Percentiles rank a stretch among this genome's conserved stretches.
Conservation (phyloP, 2,113 vertebrate species). For the Dromaius novaehollandiae region DNA sequence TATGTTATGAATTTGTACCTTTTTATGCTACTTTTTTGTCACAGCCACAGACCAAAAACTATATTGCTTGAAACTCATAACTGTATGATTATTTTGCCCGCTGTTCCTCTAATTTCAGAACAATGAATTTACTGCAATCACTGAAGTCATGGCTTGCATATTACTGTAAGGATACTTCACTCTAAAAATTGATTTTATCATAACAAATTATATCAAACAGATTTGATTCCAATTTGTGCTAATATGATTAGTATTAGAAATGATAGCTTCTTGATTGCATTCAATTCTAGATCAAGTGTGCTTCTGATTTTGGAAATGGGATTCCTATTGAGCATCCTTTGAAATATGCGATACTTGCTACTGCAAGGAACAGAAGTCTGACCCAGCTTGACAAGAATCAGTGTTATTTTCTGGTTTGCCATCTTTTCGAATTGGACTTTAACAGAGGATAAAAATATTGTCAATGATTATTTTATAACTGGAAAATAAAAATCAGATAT, state of each 20-base stretch:
- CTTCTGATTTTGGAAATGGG: neutral
- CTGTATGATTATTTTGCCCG: neutral
- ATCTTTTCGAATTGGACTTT: neutral
- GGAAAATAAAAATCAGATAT: neutral
- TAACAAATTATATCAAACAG: neutral
- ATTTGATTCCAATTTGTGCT: neutral
- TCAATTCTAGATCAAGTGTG: neutral
- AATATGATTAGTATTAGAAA: neutral
- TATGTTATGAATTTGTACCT: neutral
- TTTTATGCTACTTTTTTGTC: neutral
- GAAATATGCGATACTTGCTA: neutral
- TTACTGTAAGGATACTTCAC: neutral
- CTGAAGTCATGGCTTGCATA: neutral
- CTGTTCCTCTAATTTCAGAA: neutral
- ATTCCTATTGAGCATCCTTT: neutral
- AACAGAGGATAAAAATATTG: neutral
- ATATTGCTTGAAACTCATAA: neutral
- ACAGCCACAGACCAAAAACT: neutral
- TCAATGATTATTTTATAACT: neutral
- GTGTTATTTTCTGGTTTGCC: neutral
- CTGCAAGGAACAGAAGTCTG: neutral
- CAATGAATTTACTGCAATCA: neutral
- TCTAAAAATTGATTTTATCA: neutral
- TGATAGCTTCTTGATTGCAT: neutral
- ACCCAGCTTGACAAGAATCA: neutral